Evolutionary conservation across 2,113 vertebrate genomes (phyloP), one percentile per base, ranked within the genome.

Genomic region (Ameiurus melas): DNA sequence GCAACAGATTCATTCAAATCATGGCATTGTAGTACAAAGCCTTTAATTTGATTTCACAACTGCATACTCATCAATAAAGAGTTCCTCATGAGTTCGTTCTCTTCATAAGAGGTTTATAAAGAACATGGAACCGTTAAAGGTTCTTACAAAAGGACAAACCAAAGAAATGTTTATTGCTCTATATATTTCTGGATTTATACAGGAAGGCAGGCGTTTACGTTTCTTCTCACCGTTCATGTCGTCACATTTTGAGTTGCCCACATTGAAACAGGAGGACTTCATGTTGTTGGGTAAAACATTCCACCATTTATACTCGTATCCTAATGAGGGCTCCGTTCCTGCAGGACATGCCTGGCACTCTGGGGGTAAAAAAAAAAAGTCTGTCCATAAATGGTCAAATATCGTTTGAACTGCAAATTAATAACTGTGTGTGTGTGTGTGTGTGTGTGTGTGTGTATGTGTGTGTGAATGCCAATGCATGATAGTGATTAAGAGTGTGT

Each of bases 251-350:
- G 97, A 97, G 94, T 99, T 99, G 81, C 97, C 97, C 1, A 99
- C 98, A 43, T 99, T 99, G 94, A 99, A 99, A 91, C 98, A 99
- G 81, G 98, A 99, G 0, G 98, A 98, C 94, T 98, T 99, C 97
- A 99, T 99, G 92, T 98, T 99, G 79, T 91, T 86, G 14, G 98
- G 98, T 70, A 99, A 95, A 79, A 97, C 92, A 77, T 99, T 99
- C 98, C 98, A 99, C 98, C 98, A 99, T 92, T 99, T 99, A 91
- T 97, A 99, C 90, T 99, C 97, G 86, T 98, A 97, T 2, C 96
- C 98, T 55, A 98, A 93, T 0, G 93, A 94, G 25, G 98, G 97
- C 87, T 99, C 98, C 0, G 97, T 99, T 79, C 98, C 98, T 58
- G 97, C 97, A 33, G 97, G 98, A 85, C 98, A 99, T 0, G 90